Conservation (phyloP, 1,140 invertebrate genomes). For the Drosophila mayri region DNA sequence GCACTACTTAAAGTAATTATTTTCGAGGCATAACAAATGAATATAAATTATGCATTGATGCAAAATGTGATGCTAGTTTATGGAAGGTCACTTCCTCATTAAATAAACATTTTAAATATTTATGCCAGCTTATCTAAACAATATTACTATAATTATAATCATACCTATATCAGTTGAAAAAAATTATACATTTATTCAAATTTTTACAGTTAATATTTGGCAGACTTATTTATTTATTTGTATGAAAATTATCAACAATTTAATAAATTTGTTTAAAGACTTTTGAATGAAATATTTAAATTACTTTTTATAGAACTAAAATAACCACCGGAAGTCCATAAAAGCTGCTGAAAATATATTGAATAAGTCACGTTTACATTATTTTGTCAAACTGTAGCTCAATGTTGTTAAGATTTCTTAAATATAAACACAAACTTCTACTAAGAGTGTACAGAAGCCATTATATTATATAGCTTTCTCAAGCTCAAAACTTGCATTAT, state of each 20-base stretch:
- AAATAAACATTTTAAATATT: background rate
- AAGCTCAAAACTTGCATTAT: background rate
- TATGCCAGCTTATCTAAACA: background rate
- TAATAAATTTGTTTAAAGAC: background rate
- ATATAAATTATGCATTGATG: background rate
- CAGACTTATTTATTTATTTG: too few species aligned
- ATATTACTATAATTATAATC: background rate
- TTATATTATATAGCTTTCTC: background rate
- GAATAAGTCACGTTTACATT: too few species aligned
- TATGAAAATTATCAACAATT: too few species aligned
- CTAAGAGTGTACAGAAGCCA: too few species aligned
- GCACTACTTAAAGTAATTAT: slow-evolving; percentile 1
- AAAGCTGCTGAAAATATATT: background rate
- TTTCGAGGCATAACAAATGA: background rate
- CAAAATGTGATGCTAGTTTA: background rate
- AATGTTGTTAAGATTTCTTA: background rate
- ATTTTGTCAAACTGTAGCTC: background rate
- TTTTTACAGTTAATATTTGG: background rate
- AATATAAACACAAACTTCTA: too few species aligned
- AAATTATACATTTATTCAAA: background rate
- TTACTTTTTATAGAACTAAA: too few species aligned
- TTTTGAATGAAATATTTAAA: background rate
- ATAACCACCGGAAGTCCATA: background rate
- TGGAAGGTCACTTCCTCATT: background rate
- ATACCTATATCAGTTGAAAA: background rate